Base-by-base conservation (phyloP, 2,888 invertebrate species). In the Nycteola revayana region DNA sequence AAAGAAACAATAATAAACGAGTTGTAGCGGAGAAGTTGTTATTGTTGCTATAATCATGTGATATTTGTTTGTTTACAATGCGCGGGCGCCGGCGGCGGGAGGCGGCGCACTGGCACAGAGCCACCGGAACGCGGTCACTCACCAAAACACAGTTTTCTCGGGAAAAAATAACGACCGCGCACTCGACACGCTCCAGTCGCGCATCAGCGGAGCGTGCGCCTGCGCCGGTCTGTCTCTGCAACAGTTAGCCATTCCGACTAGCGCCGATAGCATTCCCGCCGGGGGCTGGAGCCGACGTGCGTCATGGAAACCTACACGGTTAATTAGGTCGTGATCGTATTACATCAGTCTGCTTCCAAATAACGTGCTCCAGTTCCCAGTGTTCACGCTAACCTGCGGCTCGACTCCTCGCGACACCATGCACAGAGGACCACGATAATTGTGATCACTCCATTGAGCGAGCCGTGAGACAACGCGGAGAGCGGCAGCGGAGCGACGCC, bases 171-270 rank as follows among this genome's bases (percentile, higher is more conserved):
- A 59, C 59, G 61, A 37, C 86, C 43, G 91, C 81, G 91, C 92
- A 71, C 72, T 91, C 91, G 70, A 90, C 90, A 27, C 92, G 28
- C 28, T 28, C 89, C 91, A 61, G 66, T 88, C 39, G 90, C 31
- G 28, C 37, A 34, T n/a, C 31, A 10, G 27, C 18, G 17, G 36
- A 14, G 18, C 29, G 17, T 24, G 23, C 9, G 32, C 18, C 18
- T 25, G 18, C 18, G 18, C 18, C 18, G 18, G 18, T 3, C 18
- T 3, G 18, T 6, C 4, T 5, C 6, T 3, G 14, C 14, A 14
- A 14, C 14, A 14, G 14, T 14, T n/a, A n/a, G 14, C 2, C 5
- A 14, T 14, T 3, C 14, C 14, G 5, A 14, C 14, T 14, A 14
- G 2, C 14, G 14, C 14, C 14, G 14, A 14, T 7, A n/a, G 21